Evolutionary conservation across 2,888 invertebrate species (phyloP).

Genomic region (Tetanocera ferruginea): DNA sequence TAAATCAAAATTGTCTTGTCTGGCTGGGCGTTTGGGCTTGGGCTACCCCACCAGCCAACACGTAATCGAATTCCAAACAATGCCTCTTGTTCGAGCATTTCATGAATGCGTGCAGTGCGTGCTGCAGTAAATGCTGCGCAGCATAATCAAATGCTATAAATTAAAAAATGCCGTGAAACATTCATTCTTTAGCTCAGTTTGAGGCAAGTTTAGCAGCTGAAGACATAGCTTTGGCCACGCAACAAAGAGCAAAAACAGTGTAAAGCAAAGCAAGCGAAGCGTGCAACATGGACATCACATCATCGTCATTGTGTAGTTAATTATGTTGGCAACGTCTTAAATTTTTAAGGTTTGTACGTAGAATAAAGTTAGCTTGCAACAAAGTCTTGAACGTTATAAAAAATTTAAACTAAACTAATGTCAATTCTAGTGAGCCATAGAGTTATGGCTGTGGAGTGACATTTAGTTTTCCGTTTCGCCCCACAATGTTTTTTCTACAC

Average conservation of each 20-base stretch:
- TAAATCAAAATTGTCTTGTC: too few relatives aligned
- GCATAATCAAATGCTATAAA: too few relatives aligned
- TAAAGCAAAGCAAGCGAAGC: neutral
- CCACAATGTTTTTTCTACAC: too few relatives aligned
- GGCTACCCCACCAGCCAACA: neutral
- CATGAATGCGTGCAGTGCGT: neutral
- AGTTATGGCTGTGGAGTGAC: too few relatives aligned
- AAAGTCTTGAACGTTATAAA: too few relatives aligned
- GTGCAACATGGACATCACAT: neutral
- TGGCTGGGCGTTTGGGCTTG: too few relatives aligned
- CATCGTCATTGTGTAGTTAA: neutral
- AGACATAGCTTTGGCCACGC: neutral
- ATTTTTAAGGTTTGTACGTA: too few relatives aligned
- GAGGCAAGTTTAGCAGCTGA: neutral
- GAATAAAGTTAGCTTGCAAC: too few relatives aligned
- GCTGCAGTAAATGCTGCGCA: neutral
- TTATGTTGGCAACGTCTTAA: neutral
- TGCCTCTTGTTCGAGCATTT: neutral
- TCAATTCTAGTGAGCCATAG: too few relatives aligned
- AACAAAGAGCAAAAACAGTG: neutral
- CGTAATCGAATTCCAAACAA: conserved; percentile 13
- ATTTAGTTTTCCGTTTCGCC: too few relatives aligned
- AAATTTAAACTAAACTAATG: too few relatives aligned
- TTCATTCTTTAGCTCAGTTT: neutral
- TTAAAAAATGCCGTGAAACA: neutral